These are phyloP conservation scores for Agrotis exclamationis DNA, from an alignment of 2,888 invertebrate species.

Conservation along the genomic window DNA sequence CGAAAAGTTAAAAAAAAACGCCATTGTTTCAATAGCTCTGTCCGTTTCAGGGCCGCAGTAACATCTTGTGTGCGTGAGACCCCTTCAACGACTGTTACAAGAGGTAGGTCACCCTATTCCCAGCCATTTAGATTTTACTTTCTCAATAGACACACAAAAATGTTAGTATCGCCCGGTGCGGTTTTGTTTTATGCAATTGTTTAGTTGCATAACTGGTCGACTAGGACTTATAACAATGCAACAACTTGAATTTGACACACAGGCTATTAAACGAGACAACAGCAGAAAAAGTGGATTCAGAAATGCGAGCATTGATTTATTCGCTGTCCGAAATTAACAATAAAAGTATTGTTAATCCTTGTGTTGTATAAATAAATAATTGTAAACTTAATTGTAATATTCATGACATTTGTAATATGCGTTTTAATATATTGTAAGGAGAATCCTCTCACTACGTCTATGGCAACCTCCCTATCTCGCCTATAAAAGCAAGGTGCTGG, in stretches of 20 bases:
- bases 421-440: too few species aligned
- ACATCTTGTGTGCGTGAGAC: not conserved
- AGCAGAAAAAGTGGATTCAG: not conserved
- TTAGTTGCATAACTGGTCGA: slow-evolving; percentile 74
- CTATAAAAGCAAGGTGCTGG: too few species aligned
- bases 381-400: too few species aligned
- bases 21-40: too few species aligned
- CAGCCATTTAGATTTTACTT: slow-evolving; percentile 44
- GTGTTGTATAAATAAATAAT: too few species aligned
- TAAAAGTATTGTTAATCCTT: not conserved
- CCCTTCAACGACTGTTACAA: not conserved
- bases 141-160: slow-evolving; percentile 58
- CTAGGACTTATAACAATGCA: slow-evolving; percentile 68
- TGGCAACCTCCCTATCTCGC: too few species aligned
- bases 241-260: slow-evolving; percentile 58
- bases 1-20: too few species aligned
- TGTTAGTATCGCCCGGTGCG: slow-evolving; percentile 35
- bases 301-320: not conserved
- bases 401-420: too few species aligned
- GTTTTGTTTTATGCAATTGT: slow-evolving; percentile 78
- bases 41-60: too few species aligned
- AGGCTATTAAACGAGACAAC: slow-evolving; percentile 13
- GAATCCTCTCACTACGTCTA: too few species aligned
- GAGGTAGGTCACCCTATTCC: slow-evolving; percentile 13
- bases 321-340: not conserved